Conservation (phyloP, 2,888 invertebrate species). For the Unio pictorum region DNA sequence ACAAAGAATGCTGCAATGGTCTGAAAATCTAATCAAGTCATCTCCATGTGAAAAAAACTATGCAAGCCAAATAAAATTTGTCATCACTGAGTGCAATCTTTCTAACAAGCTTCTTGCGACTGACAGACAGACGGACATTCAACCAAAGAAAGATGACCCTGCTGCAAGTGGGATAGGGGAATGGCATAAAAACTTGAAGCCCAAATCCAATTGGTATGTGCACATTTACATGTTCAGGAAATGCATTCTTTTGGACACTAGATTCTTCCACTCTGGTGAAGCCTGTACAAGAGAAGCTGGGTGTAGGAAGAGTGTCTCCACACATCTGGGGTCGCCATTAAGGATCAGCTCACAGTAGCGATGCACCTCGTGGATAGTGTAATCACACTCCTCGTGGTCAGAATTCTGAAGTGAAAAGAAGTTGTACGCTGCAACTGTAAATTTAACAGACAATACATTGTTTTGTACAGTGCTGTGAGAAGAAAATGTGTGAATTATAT, state of each 20-base stretch:
- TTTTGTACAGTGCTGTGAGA: no score
- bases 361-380: constrained; percentile 61
- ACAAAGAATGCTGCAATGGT: no score
- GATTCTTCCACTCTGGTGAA: constrained; percentile 37
- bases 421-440: not conserved
- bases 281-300: constrained; percentile 31
- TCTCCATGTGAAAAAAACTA: no score
- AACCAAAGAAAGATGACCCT: no score
- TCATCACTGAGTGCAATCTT: no score
- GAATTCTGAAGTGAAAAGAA: constrained; percentile 38
- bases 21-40: no score
- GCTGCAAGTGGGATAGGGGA: no score
- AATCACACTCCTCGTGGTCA: constrained; percentile 55
- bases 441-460: not conserved
- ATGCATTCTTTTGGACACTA: constrained; percentile 24
- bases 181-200: not conserved
- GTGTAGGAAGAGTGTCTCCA: constrained; percentile 61
- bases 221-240: constrained; percentile 35
- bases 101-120: no score
- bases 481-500: no score
- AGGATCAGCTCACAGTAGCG: constrained; percentile 59
- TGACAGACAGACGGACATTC: no score
- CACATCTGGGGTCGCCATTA: constrained; percentile 59
- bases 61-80: no score
- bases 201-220: not conserved